Percentiles rank a stretch among this genome's conserved stretches.
Evolutionary conservation across 2,113 vertebrate species (phyloP).

Genomic region (Ptyas mucosa): DNA sequence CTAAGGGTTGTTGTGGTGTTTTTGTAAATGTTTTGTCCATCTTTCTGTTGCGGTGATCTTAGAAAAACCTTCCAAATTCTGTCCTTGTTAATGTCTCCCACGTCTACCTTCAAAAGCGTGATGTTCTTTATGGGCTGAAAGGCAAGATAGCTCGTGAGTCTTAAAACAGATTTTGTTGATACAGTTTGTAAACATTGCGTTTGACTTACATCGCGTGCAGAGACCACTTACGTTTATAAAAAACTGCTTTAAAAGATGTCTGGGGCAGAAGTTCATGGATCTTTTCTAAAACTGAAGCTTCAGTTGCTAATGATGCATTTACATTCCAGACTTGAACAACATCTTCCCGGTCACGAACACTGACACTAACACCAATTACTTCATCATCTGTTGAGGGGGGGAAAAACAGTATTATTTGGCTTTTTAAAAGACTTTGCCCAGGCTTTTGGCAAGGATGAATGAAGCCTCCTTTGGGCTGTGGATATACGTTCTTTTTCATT

Average conservation of each 20-base stretch:
- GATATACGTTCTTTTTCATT: neutral
- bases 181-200: neutral
- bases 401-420: neutral
- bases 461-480: neutral
- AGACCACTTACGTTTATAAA: slow-evolving; percentile 92
- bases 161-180: neutral
- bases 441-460: neutral
- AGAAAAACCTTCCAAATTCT: slow-evolving; percentile 55
- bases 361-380: slow-evolving; percentile 91
- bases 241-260: slow-evolving; percentile 88
- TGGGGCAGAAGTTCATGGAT: slow-evolving; percentile 89
- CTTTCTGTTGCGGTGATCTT: slow-evolving; percentile 55
- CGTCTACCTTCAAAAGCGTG: slow-evolving; percentile 91
- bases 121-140: slow-evolving; percentile 92
- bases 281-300: slow-evolving; percentile 87
- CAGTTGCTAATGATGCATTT: slow-evolving; percentile 82
- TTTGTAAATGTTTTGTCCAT: slow-evolving; percentile 58
- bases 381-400: slow-evolving; percentile 81
- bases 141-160: slow-evolving; percentile 33
- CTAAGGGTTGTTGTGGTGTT: slow-evolving; percentile 17
- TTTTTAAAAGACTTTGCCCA: neutral
- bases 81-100: slow-evolving; percentile 78
- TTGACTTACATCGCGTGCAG: neutral
- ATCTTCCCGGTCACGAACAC: slow-evolving; percentile 88
- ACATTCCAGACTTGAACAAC: slow-evolving; percentile 96